These are phyloP conservation scores for Stigmatopora nigra DNA, from an alignment of 2,113 vertebrate genomes.

Conservation along the genomic window DNA sequence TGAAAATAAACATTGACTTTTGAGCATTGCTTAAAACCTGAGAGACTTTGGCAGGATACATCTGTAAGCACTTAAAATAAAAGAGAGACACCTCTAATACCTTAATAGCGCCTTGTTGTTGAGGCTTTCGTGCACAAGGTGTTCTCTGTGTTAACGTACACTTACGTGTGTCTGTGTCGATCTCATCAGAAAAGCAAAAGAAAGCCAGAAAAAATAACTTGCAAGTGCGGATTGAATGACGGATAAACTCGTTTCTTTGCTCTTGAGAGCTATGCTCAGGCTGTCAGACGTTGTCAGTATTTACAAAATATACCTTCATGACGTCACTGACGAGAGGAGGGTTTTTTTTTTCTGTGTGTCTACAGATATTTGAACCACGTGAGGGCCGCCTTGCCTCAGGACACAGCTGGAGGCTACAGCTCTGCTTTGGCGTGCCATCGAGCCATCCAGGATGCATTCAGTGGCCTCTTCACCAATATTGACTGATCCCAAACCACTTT, in stretches of 20 bases:
- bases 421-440: constrained; percentile 89
- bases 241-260: constrained; percentile 44
- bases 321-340: constrained; percentile 17
- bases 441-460: constrained; percentile 94
- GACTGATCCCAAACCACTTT: constrained; percentile 25
- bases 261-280: constrained; percentile 21
- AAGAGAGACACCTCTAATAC: constrained; percentile 57
- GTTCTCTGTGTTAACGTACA: constrained; percentile 41
- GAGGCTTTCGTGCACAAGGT: constrained; percentile 50
- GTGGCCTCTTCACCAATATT: constrained; percentile 74
- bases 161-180: constrained; percentile 35
- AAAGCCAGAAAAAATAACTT: constrained; percentile 41
- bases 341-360: constrained; percentile 37
- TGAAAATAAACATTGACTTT: constrained; percentile 62
- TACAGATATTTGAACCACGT: constrained; percentile 92
- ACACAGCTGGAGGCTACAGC: constrained; percentile 89
- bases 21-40: constrained; percentile 42
- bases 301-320: constrained; percentile 41
- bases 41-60: constrained; percentile 56
- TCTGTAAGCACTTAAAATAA: constrained; percentile 65
- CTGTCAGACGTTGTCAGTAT: constrained; percentile 38
- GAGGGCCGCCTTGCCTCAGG: constrained; percentile 80
- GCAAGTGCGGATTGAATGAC: constrained; percentile 44
- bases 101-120: constrained; percentile 53
- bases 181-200: constrained; percentile 45